Evolutionary conservation across 2,113 vertebrate species (phyloP), one percentile per base, ranked within the genome.

Genomic region (Macrotis lagotis): DNA sequence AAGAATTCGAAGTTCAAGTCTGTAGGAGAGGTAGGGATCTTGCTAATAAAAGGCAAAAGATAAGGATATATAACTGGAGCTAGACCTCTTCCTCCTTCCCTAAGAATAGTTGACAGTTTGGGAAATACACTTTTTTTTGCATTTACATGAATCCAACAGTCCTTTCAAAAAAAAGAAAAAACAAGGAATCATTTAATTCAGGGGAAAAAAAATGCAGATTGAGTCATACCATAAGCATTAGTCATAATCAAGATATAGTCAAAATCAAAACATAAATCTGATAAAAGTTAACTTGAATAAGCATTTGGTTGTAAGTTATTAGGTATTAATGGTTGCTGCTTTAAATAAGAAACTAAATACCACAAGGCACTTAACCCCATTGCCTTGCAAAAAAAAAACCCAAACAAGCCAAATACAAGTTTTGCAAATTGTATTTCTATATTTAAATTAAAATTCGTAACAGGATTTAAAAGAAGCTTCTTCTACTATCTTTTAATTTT

Each of bases 61-160:
- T 99, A 99, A 47, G 99, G 99, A 96, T 99, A 99, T 37, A 99
- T 99, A 4, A 99, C 89, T 8, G 99, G 98, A 51, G 99, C 99
- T 95, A 99, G 97, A 66, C 99, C 99, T 94, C 98, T 98, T 59
- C 99, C 99, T 3, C 99, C 99, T 89, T 99, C 99, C 95, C 98
- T 99, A 92, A 99, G 98, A 3, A 99, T 95, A 52, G 96, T 83
- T 98, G 99, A 99, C 0, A 99, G 98, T 97, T 99, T 99, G 8
- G 99, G 99, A 52, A 99, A 97, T 94, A 99, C 99, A 53, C 99
- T 99, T 94, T 99, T 99, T 95, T 96, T 99, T 51, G 99, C 98
- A 97, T 99, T 99, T 12, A 99, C 99, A 48, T 99, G 99, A 93
- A 96, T 98, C 99, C 99, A 99, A 96, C 99, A 99, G 94, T 99